Evolutionary conservation across 2,888 invertebrate genomes (phyloP).

Genomic region (Lasius fuliginosus): DNA sequence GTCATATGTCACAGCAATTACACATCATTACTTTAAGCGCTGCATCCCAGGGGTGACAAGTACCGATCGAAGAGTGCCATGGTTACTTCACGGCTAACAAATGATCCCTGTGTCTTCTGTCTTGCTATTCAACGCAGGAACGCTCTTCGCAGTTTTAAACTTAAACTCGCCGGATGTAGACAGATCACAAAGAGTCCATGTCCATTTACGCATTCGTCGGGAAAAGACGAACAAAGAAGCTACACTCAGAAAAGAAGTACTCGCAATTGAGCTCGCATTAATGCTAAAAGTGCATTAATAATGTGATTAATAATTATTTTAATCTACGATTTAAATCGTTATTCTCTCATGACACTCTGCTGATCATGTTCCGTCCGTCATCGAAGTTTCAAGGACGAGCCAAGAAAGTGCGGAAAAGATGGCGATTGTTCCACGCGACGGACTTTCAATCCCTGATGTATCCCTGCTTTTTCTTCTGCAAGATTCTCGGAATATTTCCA

Average conservation of each 20-base stretch:
- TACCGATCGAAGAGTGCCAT: slow-evolving; percentile 63
- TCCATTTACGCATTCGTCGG: background rate
- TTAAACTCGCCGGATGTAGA: slow-evolving; percentile 17
- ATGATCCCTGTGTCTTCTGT: slow-evolving; percentile 22
- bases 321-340: slow-evolving; percentile 1
- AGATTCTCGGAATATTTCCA: slow-evolving; percentile 75
- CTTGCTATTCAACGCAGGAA: background rate
- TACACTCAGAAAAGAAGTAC: background rate
- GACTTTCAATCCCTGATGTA: slow-evolving; percentile 75
- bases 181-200: background rate
- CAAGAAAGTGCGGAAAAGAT: slow-evolving; percentile 53
- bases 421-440: slow-evolving; percentile 66
- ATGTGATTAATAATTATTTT: slow-evolving; percentile 5
- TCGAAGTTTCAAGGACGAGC: slow-evolving; percentile 22
- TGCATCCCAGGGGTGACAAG: slow-evolving; percentile 60
- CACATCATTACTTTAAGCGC: slow-evolving; percentile 39
- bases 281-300: background rate
- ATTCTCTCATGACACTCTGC: background rate
- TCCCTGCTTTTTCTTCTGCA: slow-evolving; percentile 68
- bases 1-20: slow-evolving; percentile 37
- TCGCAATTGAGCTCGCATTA: background rate
- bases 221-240: background rate
- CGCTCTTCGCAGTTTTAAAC: slow-evolving; percentile 34
- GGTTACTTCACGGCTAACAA: slow-evolving; percentile 62
- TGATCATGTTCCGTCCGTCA: slow-evolving; percentile 25